Percentiles rank a stretch among this genome's conserved stretches.
These are phyloP conservation scores for Alviniconcha marisindica DNA, from an alignment of 1,140 invertebrate genomes.

Conservation along the genomic window DNA sequence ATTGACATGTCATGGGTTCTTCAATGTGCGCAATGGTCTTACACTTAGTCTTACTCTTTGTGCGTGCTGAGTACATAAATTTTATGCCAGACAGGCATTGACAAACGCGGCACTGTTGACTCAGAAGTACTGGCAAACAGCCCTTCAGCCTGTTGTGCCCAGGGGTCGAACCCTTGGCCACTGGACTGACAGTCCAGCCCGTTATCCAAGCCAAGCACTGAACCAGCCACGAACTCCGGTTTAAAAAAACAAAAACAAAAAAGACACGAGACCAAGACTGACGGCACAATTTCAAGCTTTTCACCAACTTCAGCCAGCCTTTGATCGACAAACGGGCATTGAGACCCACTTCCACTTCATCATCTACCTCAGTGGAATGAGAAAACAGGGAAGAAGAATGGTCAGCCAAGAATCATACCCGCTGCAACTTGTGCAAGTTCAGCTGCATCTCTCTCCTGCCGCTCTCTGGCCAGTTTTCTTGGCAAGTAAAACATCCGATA, in stretches of 20 bases:
- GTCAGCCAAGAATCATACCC: neutral
- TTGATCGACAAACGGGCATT: too few relatives aligned
- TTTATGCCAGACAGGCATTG: neutral
- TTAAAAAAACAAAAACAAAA: too few relatives aligned
- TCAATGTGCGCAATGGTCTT: too few relatives aligned
- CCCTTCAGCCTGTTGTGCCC: too few relatives aligned
- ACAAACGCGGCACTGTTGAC: neutral
- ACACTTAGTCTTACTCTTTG: too few relatives aligned
- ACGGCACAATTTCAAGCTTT: neutral
- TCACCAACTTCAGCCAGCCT: neutral
- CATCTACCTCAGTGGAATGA: neutral
- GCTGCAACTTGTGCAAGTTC: neutral
- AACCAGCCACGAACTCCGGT: too few relatives aligned
- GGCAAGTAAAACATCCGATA: slow-evolving; percentile 28
- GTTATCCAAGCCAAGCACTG: too few relatives aligned
- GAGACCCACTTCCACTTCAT: neutral
- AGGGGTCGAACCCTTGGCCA: neutral
- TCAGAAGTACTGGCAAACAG: neutral
- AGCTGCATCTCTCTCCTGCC: neutral
- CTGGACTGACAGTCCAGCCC: too few relatives aligned
- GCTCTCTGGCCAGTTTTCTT: slow-evolving; percentile 24
- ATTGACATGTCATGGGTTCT: neutral
- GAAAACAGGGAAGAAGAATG: neutral
- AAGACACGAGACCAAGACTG: neutral
- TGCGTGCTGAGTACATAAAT: too few relatives aligned